These are phyloP conservation scores for Aratinga solstitialis DNA, from an alignment of 2,797 vertebrate species.

Conservation along the genomic window DNA sequence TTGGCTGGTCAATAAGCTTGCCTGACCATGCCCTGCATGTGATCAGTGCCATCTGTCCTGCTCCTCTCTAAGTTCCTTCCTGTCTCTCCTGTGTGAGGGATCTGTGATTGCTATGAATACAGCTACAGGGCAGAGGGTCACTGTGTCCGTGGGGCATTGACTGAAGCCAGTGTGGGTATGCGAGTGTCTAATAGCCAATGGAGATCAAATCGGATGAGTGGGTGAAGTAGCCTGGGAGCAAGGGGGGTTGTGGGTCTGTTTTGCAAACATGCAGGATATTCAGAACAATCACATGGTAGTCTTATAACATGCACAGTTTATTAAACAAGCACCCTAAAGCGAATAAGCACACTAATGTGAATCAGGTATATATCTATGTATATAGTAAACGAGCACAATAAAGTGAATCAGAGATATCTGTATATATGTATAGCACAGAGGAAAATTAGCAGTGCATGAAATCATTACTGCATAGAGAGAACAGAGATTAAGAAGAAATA, in stretches of 20 bases:
- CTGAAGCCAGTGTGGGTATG: too few relatives aligned
- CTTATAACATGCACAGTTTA: not conserved
- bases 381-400: not conserved
- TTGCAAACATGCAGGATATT: not conserved
- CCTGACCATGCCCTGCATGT: not conserved
- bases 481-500: not conserved
- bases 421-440: not conserved
- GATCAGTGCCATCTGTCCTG: rapidly evolving
- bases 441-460: not conserved
- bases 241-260: not conserved
- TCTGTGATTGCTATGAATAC: not conserved
- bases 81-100: too few relatives aligned
- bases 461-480: not conserved
- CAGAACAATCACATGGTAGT: not conserved
- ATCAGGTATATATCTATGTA: not conserved
- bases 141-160: not conserved
- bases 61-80: not conserved
- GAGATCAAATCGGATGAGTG: not conserved
- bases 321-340: not conserved
- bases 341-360: not conserved
- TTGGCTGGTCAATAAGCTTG: not conserved
- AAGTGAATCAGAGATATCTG: not conserved
- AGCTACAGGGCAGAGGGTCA: not conserved
- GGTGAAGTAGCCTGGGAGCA: not conserved
- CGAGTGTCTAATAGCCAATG: not conserved